Conservation (phyloP, 2,797 vertebrate genomes). For the Vipera latastei region DNA sequence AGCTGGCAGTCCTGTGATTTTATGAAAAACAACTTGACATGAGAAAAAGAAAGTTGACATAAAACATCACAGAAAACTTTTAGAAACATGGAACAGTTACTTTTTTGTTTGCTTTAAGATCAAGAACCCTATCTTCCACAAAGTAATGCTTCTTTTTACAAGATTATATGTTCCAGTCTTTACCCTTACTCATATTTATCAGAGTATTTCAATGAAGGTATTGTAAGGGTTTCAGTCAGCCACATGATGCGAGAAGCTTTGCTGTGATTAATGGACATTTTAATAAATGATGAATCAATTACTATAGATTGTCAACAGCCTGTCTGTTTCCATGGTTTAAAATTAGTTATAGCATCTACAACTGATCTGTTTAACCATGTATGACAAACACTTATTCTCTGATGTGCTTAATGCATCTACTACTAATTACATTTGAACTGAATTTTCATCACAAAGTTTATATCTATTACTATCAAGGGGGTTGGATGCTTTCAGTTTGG, state of each 20-base stretch:
- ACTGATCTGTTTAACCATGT: conserved; percentile 39
- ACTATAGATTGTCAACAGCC: conserved; percentile 41
- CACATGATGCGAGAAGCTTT: background rate
- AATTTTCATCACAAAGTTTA: conserved; percentile 29
- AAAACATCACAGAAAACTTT: background rate
- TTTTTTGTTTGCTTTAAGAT: background rate
- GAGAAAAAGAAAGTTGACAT: background rate
- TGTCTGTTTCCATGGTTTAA: conserved; percentile 38
- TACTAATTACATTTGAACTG: conserved; percentile 33
- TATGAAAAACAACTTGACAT: background rate
- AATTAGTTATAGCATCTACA: conserved; percentile 41
- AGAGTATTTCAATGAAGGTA: conserved; percentile 30
- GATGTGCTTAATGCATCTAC: conserved; percentile 16
- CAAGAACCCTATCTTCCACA: conserved; percentile 1
- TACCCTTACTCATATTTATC: conserved; percentile 35
- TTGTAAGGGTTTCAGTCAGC: conserved; percentile 13
- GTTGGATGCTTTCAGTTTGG: background rate
- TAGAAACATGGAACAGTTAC: background rate
- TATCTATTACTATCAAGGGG: conserved; percentile 11
- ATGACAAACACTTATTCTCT: conserved; percentile 38
- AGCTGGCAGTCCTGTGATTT: background rate
- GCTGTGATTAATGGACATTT: conserved; percentile 41
- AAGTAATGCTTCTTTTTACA: background rate
- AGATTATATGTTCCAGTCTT: conserved; percentile 10
- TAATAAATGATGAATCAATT: conserved; percentile 46